phyloP scores from a whole-genome alignment of 2,888 invertebrate species.

The Thyatira batis region DNA sequence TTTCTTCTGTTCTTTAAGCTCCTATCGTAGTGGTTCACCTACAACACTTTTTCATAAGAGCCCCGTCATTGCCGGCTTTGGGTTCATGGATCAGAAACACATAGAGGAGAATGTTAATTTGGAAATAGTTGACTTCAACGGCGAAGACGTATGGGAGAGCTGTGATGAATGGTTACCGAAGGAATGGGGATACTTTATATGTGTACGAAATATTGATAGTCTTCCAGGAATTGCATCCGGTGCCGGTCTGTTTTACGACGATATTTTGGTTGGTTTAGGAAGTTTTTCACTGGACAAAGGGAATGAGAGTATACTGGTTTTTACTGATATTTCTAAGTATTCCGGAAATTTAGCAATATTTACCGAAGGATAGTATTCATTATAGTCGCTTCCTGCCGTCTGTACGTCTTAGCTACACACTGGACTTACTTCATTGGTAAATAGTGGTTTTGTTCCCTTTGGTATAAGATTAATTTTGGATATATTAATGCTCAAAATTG shows the following conservation, averaged over 20 bases:
- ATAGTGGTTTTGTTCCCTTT: no score
- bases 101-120: conserved; percentile 1
- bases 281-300: conserved; percentile 15
- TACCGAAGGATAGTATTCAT: no score
- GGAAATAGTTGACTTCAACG: not conserved
- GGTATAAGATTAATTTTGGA: no score
- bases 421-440: no score
- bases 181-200: conserved; percentile 17
- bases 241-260: conserved; percentile 3
- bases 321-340: no score
- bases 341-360: no score
- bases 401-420: no score
- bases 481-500: no score
- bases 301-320: conserved; percentile 12
- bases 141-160: not conserved
- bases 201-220: conserved; percentile 9
- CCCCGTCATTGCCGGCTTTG: not conserved
- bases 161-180: conserved; percentile 18
- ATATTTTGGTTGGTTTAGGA: conserved; percentile 12
- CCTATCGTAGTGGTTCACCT: no score
- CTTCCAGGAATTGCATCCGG: conserved; percentile 11
- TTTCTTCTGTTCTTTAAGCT: conserved; percentile 5
- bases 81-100: not conserved
- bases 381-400: no score
- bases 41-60: no score